A percentile compares a stretch with the other conserved stretches of the same genome.
Conservation (phyloP, 64 coral and sea anemone genomes). For the Montipora sp. region DNA sequence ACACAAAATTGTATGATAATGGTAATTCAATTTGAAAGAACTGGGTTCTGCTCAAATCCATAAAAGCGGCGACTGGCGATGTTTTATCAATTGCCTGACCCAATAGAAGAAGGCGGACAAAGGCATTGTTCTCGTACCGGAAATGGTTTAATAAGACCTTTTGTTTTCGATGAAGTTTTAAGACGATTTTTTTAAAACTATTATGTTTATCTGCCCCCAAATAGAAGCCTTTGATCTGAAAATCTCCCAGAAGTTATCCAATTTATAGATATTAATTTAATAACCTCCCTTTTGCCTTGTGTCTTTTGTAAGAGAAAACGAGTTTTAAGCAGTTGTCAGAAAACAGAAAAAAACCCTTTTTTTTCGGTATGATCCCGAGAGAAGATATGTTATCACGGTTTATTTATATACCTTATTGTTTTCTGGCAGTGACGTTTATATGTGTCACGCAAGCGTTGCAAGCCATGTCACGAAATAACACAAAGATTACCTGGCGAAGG, state of each 20-base stretch:
- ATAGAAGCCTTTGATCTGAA: not conserved
- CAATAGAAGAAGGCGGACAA: not conserved
- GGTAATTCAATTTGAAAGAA: not conserved
- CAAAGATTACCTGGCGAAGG: too few species aligned
- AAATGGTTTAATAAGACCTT: slow-evolving; percentile 1
- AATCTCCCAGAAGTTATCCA: slow-evolving; percentile 5
- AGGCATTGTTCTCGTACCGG: not conserved
- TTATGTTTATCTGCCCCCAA: slow-evolving; percentile 25
- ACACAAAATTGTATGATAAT: not conserved
- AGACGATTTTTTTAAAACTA: slow-evolving; percentile 8
- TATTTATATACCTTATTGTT: too few species aligned
- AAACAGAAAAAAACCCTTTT: too few species aligned
- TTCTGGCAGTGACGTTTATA: too few species aligned
- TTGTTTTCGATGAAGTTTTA: slow-evolving; percentile 35
- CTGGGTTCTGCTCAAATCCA: not conserved
- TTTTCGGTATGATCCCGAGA: too few species aligned
- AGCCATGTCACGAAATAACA: too few species aligned
- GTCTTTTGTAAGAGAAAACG: too few species aligned
- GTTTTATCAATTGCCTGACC: not conserved
- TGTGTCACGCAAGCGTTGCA: too few species aligned
- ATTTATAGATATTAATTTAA: not conserved
- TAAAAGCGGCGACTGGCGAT: not conserved
- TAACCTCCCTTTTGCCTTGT: too few species aligned
- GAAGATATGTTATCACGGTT: too few species aligned
- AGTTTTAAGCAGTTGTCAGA: too few species aligned